Evolutionary conservation across 2,888 invertebrate species (phyloP).

Genomic region (Andrena bucephala): DNA sequence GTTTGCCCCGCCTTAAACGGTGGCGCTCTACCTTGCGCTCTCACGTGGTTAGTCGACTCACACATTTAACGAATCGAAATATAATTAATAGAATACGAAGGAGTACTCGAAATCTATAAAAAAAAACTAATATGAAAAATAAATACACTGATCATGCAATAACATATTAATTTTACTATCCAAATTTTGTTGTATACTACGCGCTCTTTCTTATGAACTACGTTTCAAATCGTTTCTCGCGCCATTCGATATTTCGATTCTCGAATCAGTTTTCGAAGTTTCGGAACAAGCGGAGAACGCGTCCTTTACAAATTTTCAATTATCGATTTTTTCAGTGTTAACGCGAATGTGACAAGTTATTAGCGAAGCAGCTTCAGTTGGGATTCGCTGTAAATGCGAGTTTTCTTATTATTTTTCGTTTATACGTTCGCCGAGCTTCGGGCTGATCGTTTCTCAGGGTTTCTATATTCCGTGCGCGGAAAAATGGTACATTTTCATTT

Average conservation of each 20-base stretch:
- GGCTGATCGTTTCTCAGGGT: background rate
- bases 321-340: background rate
- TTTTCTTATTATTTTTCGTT: background rate
- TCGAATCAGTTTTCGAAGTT: background rate
- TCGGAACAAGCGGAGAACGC: background rate
- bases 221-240: background rate
- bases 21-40: constrained; percentile 68
- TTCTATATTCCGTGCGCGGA: background rate
- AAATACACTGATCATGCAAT: background rate
- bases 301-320: background rate
- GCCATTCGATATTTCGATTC: constrained; percentile 7
- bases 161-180: background rate
- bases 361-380: background rate
- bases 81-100: background rate
- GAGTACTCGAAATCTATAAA: background rate
- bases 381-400: background rate
- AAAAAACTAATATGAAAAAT: background rate
- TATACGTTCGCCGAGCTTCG: background rate
- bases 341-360: background rate
- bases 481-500: background rate
- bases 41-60: constrained; percentile 62
- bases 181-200: background rate
- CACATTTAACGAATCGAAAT: background rate
- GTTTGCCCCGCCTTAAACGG: constrained; percentile 73
- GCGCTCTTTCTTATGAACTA: background rate